Base-by-base conservation (phyloP, 1,140 invertebrate genomes). In the Macrocentrus cingulum region DNA sequence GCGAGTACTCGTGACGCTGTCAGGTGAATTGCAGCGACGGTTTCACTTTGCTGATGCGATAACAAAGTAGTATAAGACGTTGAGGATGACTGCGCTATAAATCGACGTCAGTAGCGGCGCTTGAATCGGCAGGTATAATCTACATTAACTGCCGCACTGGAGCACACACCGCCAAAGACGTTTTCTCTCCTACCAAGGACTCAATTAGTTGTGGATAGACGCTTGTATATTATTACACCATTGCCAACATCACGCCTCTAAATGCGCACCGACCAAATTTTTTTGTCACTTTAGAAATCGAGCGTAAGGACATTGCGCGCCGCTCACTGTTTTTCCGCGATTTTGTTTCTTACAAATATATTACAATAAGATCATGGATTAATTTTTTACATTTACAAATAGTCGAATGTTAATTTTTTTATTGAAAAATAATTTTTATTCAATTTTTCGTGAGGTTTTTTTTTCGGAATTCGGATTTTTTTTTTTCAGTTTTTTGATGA, bases 211-310 rank as follows among this genome's bases (percentile, higher is more conserved):
- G 22, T 18, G 9, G 15, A 32, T 41, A 23, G 13, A 25, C 41
- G 32, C 13, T 36, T 56, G n/a, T n/a, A 15, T n/a, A n/a, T n/a
- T n/a, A n/a, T 23, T 42, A 13, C 23, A 59, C 23, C 29, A 18
- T 46, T 46, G 19, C 2, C 18, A 46, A 11, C 18, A 46, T 13
- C 66, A 65, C 66, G 65, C 44, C 34, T 56, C 60, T 62, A 66
- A 39, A 61, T 65, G 66, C 68, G 63, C 66, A 58, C 65, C 62
- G 59, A 42, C n/a, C 11, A 58, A 63, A n/a, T n/a, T 65, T 61
- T 56, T 72, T 69, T 71, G 61, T 53, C 32, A 55, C 59, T 72
- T 77, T 76, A 76, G 75, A 77, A 77, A 77, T 76, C 75, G 62
- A 67, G 65, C 66, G 44, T 76, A 76, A 77, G 75, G 75, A 51